Base-by-base conservation (phyloP, 2,797 vertebrate genomes). In the Aldrovandia affinis region DNA sequence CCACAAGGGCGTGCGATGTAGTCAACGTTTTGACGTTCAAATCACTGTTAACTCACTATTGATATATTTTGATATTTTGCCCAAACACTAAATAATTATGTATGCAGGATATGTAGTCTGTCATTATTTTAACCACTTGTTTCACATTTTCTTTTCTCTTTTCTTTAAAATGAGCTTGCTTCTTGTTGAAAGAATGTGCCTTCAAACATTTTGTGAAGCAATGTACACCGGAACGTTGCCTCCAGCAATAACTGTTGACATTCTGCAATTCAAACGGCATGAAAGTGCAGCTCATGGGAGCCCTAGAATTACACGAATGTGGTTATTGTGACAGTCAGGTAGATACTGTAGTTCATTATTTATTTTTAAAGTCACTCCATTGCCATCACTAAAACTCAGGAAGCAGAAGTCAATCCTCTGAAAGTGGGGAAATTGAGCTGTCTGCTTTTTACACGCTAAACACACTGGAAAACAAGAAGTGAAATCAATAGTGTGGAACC, bases 371-470 rank as follows among this genome's bases (percentile, higher is more conserved):
- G 52, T 52, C 44, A 33, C n/a, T 7, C 18, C 42, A 30, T 52
- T 52, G 12, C 9, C 28, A 9, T 55, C 15, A 50, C 28, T 8
- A 18, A 33, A 36, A n/a, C 15, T 55, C 50, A 75, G 18, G 65
- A 68, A 70, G 52, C 63, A 81, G 83, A 81, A 80, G 61, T 54
- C 47, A 42, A 7, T n/a, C 36, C 20, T 44, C 70, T 78, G 25
- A 80, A 68, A 39, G 39, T 42, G 36, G 52, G 65, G 44, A 80
- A 81, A 73, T 73, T 73, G 50, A 81, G 78, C 70, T 47, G 79
- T 18, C 78, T 75, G 18, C 14, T 63, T 18, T 75, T 82, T 59
- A 20, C 80, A 78, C 14, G 33, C 25, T 30, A 81, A 73, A 33
- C 33, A 39, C 7, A 44, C 70, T 75, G 22, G 39, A 75, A 80